These are phyloP conservation scores for Leucania comma DNA, from an alignment of 2,888 invertebrate species.

Conservation along the genomic window DNA sequence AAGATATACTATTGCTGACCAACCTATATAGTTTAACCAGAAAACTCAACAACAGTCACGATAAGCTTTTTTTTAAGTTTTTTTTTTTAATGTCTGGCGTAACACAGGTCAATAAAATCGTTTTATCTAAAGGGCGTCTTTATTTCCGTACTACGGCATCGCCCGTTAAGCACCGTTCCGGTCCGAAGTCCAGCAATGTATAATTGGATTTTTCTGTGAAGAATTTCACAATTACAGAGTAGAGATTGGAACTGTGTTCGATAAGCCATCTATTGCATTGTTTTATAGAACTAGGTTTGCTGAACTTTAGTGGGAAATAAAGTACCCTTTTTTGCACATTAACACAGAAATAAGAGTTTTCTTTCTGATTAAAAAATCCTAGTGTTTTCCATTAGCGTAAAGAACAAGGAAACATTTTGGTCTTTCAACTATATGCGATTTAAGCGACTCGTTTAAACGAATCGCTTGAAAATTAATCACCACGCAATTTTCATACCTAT, in stretches of 20 bases:
- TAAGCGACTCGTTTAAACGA: too few species aligned
- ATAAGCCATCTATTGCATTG: conserved; percentile 6
- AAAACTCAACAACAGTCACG: too few species aligned
- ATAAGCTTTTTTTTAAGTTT: too few species aligned
- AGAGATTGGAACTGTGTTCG: conserved; percentile 15
- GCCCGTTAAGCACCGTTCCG: conserved; percentile 12
- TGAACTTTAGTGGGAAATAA: not conserved
- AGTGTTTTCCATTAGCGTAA: too few species aligned
- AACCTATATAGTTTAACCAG: too few species aligned
- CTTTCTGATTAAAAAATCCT: too few species aligned
- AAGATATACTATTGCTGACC: too few species aligned
- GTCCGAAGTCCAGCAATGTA: conserved; percentile 16
- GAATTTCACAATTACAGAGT: conserved; percentile 39
- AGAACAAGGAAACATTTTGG: too few species aligned
- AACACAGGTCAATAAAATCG: conserved; percentile 13
- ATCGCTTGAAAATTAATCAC: too few species aligned
- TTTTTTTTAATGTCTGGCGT: conserved; percentile 4
- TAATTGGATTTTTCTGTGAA: conserved; percentile 49
- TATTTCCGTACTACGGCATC: conserved; percentile 18
- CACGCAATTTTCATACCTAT: too few species aligned
- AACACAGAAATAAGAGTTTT: not conserved
- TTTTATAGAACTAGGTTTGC: not conserved
- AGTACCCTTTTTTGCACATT: not conserved
- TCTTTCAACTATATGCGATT: too few species aligned
- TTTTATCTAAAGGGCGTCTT: conserved; percentile 32